Evolutionary conservation across 2,797 vertebrate species (phyloP).

Genomic region (Allenopithecus nigroviridis): DNA sequence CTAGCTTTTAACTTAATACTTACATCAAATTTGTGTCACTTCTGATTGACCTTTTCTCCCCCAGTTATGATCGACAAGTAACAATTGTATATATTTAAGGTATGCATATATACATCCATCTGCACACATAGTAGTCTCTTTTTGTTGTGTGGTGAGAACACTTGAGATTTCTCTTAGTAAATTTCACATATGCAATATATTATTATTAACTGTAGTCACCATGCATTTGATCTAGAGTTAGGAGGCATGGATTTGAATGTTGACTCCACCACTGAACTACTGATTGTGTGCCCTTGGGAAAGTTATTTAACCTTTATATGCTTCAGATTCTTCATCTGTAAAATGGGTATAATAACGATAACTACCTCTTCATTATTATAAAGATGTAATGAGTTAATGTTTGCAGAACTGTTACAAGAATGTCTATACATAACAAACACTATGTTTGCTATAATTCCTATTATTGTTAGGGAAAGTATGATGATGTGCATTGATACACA

Average conservation of each 20-base stretch:
- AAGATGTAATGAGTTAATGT: not conserved
- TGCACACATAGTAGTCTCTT: not conserved
- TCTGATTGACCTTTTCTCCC: not conserved
- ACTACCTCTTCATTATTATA: not conserved
- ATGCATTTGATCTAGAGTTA: not conserved
- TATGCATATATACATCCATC: not conserved
- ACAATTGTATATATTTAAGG: not conserved
- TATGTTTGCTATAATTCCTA: not conserved
- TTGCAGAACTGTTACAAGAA: not conserved
- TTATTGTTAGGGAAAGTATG: not conserved
- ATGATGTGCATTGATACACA: not conserved
- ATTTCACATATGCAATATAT: not conserved
- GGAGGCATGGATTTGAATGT: not conserved
- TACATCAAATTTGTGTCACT: not conserved
- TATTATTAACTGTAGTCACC: not conserved
- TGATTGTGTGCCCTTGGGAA: not conserved
- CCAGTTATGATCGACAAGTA: not conserved
- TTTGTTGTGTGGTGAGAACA: not conserved
- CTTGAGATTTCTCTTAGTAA: not conserved
- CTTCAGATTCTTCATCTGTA: not conserved
- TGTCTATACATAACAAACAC: not conserved
- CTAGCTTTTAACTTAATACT: not conserved
- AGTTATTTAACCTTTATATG: not conserved
- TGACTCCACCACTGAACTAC: not conserved
- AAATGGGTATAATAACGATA: not conserved